Base-by-base conservation (phyloP, 2,113 vertebrate genomes). In the Proteles cristata region DNA sequence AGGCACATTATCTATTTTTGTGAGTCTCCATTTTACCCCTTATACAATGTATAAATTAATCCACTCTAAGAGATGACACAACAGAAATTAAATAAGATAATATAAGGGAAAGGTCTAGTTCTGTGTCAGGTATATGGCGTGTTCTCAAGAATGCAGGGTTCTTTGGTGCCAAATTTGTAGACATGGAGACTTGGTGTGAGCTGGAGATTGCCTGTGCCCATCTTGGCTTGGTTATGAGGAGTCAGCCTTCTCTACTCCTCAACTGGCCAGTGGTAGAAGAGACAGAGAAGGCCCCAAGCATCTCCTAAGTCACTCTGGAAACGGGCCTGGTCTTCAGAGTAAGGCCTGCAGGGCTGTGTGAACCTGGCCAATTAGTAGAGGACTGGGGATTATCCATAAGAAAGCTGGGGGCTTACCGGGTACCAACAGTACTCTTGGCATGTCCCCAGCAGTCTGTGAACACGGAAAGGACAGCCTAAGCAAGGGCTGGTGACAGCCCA, bases 101-200 rank as follows among this genome's bases (percentile, higher is more conserved):
- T 1, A 58, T 0, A 81, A 28, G 35, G 21, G 19, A 82, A 79
- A 82, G 5, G 8, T 33, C 31, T 9, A 89, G 61, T 11, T 89
- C 55, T 89, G 26, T 2, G 14, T 25, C 19, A 1, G 28, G 31
- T 23, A 63, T 23, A 69, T 7, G 39, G 28, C 21, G 16, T 76
- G n/a, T 79, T 89, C 61, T 83, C 50, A 68, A 58, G 50, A 83
- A 76, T 2, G 43, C 33, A 12, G 61, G 1, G 11, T 23, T 92
- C 48, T 90, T 45, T 45, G 4, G 15, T 45, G 4, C 69, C 23
- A 63, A 11, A 25, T 31, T 4, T 55, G 26, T 17, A 93, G 11
- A 43, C 2, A 92, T 0, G 5, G 25, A 83, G 55, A 80, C 35
- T 26, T 0, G 0, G 28, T 43, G 14, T 35, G 14, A 28, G 19